Percentiles rank a stretch among this genome's conserved stretches.
These are phyloP conservation scores for Saturnia japonica DNA, from an alignment of 2,888 invertebrate species.

Conservation along the genomic window DNA sequence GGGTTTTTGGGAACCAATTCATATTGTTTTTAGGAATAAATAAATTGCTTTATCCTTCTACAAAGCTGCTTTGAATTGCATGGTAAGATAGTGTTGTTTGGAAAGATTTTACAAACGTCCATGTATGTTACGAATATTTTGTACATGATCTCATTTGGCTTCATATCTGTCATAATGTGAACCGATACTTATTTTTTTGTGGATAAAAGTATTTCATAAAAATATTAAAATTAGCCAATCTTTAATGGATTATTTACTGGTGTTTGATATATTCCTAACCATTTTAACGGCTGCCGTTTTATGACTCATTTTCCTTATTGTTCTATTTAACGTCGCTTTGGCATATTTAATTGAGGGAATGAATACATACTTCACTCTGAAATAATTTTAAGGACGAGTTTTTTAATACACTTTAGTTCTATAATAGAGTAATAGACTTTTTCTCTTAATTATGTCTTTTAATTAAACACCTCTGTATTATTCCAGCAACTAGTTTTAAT, in stretches of 20 bases:
- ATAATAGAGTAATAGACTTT: too few species aligned
- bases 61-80: neutral
- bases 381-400: neutral
- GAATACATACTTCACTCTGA: conserved; percentile 1
- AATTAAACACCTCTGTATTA: neutral
- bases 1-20: neutral
- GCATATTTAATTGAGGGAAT: neutral
- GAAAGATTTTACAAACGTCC: neutral
- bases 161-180: conserved; percentile 29
- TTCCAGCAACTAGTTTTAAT: too few species aligned
- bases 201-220: neutral
- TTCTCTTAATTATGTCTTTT: neutral
- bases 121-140: conserved; percentile 28
- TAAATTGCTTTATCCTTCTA: neutral
- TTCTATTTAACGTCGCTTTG: neutral
- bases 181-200: neutral
- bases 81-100: conserved; percentile 1
- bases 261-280: neutral
- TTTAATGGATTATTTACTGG: neutral
- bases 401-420: too few species aligned
- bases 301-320: conserved; percentile 21
- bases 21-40: neutral
- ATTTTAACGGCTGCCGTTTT: neutral
- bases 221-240: neutral
- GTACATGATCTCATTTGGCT: conserved; percentile 38